Percentiles rank a stretch among this genome's conserved stretches.
phyloP scores from a whole-genome alignment of 2,888 invertebrate genomes.

The Harpalus rubripes region DNA sequence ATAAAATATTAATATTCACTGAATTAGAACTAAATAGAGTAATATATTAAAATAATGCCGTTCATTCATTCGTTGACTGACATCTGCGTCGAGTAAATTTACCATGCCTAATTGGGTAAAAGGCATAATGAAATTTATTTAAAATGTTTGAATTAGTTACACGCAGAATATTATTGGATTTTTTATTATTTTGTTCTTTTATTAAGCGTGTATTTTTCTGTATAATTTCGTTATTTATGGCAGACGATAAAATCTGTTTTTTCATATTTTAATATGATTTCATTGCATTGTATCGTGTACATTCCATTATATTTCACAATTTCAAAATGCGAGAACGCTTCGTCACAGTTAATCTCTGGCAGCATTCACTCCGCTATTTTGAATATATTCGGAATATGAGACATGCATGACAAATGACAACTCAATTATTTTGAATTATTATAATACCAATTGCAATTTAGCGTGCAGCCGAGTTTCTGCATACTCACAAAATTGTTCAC shows the following conservation, averaged over 20 bases:
- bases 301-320: not conserved
- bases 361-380: constrained; percentile 15
- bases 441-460: constrained; percentile 46
- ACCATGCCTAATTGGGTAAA: not conserved
- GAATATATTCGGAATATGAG: constrained; percentile 33
- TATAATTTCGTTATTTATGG: not conserved
- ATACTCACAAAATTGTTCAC: constrained; percentile 21
- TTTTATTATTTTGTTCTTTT: not conserved
- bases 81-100: not conserved
- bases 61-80: not conserved
- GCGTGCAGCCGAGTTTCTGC: constrained; percentile 22
- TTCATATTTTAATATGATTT: not conserved
- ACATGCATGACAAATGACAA: constrained; percentile 46
- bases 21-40: not conserved
- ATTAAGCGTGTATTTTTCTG: not conserved
- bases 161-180: not conserved
- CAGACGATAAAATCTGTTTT: constrained; percentile 9
- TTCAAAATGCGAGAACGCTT: not conserved
- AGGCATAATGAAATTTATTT: not conserved
- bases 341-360: constrained; percentile 25
- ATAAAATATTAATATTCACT: not conserved
- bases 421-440: constrained; percentile 41
- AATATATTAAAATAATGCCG: not conserved
- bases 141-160: constrained; percentile 1
- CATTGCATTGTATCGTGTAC: not conserved